phyloP scores from a whole-genome alignment of 2,888 invertebrate genomes.

The Patella ulyssiponensis region DNA sequence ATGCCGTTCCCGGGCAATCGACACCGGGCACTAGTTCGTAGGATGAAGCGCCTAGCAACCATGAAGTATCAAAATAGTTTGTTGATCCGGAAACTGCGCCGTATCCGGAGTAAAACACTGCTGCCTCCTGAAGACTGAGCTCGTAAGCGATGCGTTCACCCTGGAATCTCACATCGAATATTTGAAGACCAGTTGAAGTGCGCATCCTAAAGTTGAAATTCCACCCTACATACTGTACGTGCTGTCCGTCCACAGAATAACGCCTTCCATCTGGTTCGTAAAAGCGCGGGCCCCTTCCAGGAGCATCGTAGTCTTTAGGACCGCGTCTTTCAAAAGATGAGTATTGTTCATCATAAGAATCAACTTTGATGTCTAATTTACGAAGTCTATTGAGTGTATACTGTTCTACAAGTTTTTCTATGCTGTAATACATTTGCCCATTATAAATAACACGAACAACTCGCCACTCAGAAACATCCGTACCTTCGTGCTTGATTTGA shows the following conservation, averaged over 20 bases:
- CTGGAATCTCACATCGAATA: constrained; percentile 61
- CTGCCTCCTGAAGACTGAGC: constrained; percentile 61
- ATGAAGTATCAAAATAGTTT: constrained; percentile 54
- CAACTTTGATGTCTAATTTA: constrained; percentile 32
- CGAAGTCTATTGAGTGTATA: constrained; percentile 33
- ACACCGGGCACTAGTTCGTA: constrained; percentile 62
- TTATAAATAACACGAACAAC: constrained; percentile 57
- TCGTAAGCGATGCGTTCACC: constrained; percentile 63
- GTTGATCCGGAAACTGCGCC: constrained; percentile 52
- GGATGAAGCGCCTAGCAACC: constrained; percentile 57
- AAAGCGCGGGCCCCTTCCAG: constrained; percentile 54
- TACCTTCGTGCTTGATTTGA: constrained; percentile 54
- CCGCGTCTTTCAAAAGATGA: constrained; percentile 54
- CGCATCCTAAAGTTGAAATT: constrained; percentile 60
- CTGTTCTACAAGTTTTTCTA: constrained; percentile 46
- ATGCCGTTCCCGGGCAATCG: constrained; percentile 65
- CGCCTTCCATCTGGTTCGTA: constrained; percentile 62
- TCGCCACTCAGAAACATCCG: constrained; percentile 50
- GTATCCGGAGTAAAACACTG: constrained; percentile 60
- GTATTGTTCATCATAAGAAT: constrained; percentile 37
- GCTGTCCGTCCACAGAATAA: constrained; percentile 56
- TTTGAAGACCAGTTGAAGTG: constrained; percentile 55
- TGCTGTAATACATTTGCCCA: constrained; percentile 53
- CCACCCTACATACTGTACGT: constrained; percentile 65
- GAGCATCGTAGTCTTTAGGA: constrained; percentile 41